Conservation (phyloP, 2,888 invertebrate genomes). For the Dysmachus trigonus region DNA sequence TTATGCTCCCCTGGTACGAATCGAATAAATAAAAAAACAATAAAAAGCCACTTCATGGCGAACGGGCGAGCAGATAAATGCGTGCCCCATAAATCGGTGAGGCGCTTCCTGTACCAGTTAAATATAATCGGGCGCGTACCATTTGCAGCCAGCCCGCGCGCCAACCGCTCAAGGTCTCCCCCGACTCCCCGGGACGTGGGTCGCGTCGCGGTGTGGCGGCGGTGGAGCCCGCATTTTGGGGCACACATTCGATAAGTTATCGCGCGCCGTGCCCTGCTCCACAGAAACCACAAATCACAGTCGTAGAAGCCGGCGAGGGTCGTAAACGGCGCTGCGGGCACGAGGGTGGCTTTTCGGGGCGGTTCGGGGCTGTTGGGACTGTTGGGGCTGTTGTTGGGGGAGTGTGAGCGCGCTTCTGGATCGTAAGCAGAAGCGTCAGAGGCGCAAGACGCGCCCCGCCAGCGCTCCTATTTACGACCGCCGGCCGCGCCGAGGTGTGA, state of each 20-base stretch:
- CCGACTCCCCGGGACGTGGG: background rate
- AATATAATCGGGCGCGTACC: conserved; percentile 11
- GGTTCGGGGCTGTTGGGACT: too few relatives aligned
- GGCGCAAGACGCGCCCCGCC: background rate
- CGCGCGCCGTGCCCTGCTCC: background rate
- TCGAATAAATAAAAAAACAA: conserved; percentile 14
- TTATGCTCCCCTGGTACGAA: conserved; percentile 35
- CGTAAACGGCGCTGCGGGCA: background rate
- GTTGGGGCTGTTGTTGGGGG: too few relatives aligned
- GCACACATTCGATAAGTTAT: conserved; percentile 23
- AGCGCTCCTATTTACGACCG: background rate
- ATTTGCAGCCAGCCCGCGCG: background rate
- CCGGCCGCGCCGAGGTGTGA: background rate
- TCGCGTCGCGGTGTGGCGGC: background rate
- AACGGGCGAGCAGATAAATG: background rate
- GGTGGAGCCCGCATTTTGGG: background rate
- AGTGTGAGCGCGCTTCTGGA: background rate
- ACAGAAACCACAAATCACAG: conserved; percentile 21
- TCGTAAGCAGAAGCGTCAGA: background rate
- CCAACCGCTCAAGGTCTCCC: background rate
- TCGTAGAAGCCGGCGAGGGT: background rate
- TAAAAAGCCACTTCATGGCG: background rate
- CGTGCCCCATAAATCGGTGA: background rate
- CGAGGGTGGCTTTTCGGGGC: background rate
- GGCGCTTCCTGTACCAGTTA: conserved; percentile 1